Conservation (phyloP, 23 tunicate species). For the Oikopleura vanhoeffeni region DNA sequence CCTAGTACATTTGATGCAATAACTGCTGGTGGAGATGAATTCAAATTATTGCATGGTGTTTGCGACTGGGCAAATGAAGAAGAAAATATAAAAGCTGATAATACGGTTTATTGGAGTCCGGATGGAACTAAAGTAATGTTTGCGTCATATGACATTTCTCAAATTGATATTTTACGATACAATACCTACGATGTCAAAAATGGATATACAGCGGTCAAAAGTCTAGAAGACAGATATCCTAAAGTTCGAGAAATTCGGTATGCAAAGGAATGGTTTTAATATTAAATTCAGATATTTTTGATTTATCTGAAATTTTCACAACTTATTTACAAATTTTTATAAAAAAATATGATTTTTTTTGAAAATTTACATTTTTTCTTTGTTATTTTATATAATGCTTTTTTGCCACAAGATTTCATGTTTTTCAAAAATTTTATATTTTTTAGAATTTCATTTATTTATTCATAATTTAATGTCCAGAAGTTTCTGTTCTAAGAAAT, state of each 20-base stretch:
- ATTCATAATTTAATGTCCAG: no score
- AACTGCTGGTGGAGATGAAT: neutral
- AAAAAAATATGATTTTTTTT: no score
- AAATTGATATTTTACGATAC: neutral
- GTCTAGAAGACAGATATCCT: neutral
- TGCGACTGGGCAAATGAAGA: slow-evolving; percentile 7
- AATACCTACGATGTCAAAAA: neutral
- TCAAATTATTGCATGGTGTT: neutral
- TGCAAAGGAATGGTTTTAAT: no score
- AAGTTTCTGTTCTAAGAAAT: no score
- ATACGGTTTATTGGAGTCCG: neutral
- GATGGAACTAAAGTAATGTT: neutral
- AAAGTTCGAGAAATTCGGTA: slow-evolving; percentile 1
- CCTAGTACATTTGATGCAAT: neutral
- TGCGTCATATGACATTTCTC: neutral
- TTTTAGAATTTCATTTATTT: no score
- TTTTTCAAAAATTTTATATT: no score
- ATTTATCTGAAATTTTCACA: no score
- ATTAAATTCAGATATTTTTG: no score
- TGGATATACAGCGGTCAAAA: neutral
- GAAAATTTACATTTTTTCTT: no score
- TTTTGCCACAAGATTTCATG: no score
- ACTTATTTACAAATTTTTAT: no score
- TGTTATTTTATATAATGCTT: no score
- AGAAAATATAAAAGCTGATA: slow-evolving; percentile 1